Conservation (phyloP, 2,113 vertebrate genomes). For the Melanocharis versteri region DNA sequence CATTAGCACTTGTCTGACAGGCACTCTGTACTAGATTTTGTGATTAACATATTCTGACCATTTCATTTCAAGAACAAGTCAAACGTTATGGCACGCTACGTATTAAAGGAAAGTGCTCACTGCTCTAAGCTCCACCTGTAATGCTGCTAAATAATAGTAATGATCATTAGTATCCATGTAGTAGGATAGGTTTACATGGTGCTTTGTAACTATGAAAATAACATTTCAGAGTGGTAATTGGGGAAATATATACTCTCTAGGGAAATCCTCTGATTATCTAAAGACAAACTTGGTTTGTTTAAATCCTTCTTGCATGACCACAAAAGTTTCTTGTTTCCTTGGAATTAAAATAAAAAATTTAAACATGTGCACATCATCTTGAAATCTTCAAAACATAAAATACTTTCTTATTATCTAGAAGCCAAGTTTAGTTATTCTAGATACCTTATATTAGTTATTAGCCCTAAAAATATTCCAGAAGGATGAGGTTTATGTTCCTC, state of each 20-base stretch:
- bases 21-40: background rate
- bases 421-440: background rate
- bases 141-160: background rate
- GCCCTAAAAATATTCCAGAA: background rate
- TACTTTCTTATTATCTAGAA: background rate
- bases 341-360: background rate
- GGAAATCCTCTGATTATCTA: background rate
- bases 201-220: background rate
- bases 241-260: background rate
- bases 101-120: background rate
- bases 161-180: background rate
- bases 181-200: background rate
- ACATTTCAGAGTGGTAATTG: background rate
- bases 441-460: background rate
- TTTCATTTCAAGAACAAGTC: background rate
- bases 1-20: background rate
- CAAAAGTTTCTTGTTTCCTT: background rate
- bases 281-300: background rate
- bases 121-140: background rate
- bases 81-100: rapidly evolving
- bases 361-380: background rate
- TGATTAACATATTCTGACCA: background rate
- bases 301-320: background rate
- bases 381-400: background rate
- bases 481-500: background rate